Percentiles rank a stretch among this genome's conserved stretches.
Conservation (phyloP, 2,113 vertebrate species). For the Podocnemis expansa region DNA sequence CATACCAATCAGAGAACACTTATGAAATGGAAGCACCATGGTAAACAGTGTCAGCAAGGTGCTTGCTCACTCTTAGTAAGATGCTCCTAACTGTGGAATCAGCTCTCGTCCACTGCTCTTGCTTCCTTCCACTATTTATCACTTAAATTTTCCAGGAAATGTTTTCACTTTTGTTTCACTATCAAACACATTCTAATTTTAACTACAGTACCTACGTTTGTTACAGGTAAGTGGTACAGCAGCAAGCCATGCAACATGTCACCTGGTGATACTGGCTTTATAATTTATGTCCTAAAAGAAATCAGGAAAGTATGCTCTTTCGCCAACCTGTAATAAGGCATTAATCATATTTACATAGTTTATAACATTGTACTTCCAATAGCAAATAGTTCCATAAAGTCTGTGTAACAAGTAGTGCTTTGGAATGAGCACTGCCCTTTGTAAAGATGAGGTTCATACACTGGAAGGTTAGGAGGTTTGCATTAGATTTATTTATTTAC, state of each 20-base stretch:
- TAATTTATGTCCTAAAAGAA: constrained; percentile 30
- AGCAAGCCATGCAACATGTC: neutral
- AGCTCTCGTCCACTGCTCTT: constrained; percentile 8
- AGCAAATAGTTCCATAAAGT: neutral
- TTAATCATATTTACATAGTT: constrained; percentile 18
- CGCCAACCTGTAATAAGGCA: constrained; percentile 19
- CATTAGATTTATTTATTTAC: neutral
- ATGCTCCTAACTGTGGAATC: constrained; percentile 27
- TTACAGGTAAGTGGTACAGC: constrained; percentile 1
- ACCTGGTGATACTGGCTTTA: constrained; percentile 32
- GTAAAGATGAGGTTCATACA: neutral
- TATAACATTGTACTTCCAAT: neutral
- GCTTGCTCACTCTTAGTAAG: neutral
- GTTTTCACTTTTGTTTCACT: constrained; percentile 58
- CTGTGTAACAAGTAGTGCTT: neutral
- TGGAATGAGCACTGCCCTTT: neutral
- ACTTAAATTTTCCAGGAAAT: constrained; percentile 34
- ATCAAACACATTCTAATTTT: constrained; percentile 55
- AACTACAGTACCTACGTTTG: constrained; percentile 10
- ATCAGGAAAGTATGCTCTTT: neutral
- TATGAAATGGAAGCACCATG: neutral
- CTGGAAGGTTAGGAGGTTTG: neutral
- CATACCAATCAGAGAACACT: neutral
- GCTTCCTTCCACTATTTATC: neutral
- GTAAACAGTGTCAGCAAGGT: neutral